Base-by-base conservation (phyloP, 2,113 vertebrate species). In the Aramus guarauna region DNA sequence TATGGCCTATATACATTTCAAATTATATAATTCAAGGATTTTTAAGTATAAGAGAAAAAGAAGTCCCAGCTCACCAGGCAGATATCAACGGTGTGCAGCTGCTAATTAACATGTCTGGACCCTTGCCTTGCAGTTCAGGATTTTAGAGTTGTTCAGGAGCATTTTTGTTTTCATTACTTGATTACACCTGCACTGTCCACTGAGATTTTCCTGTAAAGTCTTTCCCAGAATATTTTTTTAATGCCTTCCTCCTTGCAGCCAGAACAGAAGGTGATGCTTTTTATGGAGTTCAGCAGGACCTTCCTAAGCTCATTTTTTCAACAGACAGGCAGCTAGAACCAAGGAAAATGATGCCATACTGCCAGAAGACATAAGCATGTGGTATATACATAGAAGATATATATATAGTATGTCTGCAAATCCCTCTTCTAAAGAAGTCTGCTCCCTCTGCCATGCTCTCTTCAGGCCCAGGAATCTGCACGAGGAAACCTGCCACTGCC, bases 401-500 rank as follows among this genome's bases (percentile, higher is more conserved):
- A 34, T 11, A 77, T 8, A 24, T 1, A 48, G 3, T 36, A 12
- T 24, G 8, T 27, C 60, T 62, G 4, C 36, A 71, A 87, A 37
- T 43, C 39, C 48, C 67, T 2, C 34, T 39, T 88, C 29, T 63
- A 26, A 78, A 69, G n/a, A 92, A 48, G 19, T 29, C 32, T 47
- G 17, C 9, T 92, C 17, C 26, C 26, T 78, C 52, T 75, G 37
- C 13, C 56, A 39, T 5, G 36, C 12, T 84, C 9, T 48, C 37
- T 62, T 74, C 55, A 81, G n/a, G 50, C 20, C 43, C 37, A 63
- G 48, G 48, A 58, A 67, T 27, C 24, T 66, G 69, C 60, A 69
- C 1, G 2, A 74, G 30, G 7, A 88, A 78, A 75, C 13, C 5
- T 53, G 22, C 4, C n/a, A 47, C 41, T 75, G 39, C 0, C 2